Percentiles rank a stretch among this genome's conserved stretches.
Conservation (phyloP, 2,888 invertebrate genomes). For the Tenodera sinensis region DNA sequence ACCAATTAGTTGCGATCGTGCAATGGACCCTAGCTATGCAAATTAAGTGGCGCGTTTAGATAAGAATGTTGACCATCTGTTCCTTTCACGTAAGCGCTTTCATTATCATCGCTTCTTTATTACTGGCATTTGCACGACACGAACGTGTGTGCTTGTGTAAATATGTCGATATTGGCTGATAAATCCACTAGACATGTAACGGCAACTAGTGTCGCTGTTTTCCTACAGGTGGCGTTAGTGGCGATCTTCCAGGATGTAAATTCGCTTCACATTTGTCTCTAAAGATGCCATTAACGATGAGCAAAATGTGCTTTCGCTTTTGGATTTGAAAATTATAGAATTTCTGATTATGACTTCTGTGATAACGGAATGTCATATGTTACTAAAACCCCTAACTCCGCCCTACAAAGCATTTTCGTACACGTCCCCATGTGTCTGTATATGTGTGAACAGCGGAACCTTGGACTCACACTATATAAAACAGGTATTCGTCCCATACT, state of each 20-base stretch:
- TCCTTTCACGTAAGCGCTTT: not conserved
- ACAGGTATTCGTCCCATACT: no score
- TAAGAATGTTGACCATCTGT: not conserved
- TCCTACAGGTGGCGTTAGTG: not conserved
- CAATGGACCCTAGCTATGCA: not conserved
- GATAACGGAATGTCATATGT: no score
- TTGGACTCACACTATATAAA: no score
- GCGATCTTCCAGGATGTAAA: not conserved
- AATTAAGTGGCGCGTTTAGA: not conserved
- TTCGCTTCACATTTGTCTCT: no score
- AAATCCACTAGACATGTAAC: not conserved
- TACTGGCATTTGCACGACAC: not conserved
- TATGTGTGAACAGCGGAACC: no score
- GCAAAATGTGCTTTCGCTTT: no score
- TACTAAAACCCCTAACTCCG: no score
- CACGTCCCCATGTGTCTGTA: no score
- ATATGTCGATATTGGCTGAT: not conserved
- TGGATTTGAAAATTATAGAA: no score
- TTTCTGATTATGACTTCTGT: no score
- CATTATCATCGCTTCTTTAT: not conserved
- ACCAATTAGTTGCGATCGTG: not conserved
- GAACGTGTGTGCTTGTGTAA: not conserved
- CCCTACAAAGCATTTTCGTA: no score
- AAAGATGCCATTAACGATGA: no score
- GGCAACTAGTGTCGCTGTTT: not conserved